These are phyloP conservation scores for Pristionchus japonicus DNA, from an alignment of 2,888 invertebrate species.

Conservation along the genomic window DNA sequence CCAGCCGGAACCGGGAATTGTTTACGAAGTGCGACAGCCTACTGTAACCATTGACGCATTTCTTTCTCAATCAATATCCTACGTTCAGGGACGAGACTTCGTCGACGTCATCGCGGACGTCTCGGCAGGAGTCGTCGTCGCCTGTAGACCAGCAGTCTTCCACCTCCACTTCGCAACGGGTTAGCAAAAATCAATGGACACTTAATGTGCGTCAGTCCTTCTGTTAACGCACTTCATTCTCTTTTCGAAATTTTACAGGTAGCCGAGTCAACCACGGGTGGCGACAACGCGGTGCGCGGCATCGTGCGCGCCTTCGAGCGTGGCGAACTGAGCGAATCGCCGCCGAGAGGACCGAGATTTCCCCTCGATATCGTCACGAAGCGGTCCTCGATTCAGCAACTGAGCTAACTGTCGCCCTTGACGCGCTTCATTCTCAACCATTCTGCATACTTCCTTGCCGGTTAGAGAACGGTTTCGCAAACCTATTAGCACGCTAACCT, in stretches of 20 bases:
- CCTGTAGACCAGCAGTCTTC: background rate
- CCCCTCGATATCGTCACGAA: constrained; percentile 55
- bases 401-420: constrained; percentile 49
- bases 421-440: background rate
- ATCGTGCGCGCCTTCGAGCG: constrained; percentile 45
- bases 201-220: too few relatives aligned
- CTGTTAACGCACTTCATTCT: too few relatives aligned
- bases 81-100: constrained; percentile 34
- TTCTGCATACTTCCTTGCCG: too few relatives aligned
- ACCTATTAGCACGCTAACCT: too few relatives aligned
- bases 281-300: constrained; percentile 28
- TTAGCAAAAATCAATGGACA: too few relatives aligned
- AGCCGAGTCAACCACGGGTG: too few relatives aligned
- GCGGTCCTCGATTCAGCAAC: constrained; percentile 53
- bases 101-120: background rate
- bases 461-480: too few relatives aligned
- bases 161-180: background rate
- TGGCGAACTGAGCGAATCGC: constrained; percentile 29
- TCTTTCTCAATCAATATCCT: too few relatives aligned
- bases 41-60: background rate
- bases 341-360: constrained; percentile 49
- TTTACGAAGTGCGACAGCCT: background rate
- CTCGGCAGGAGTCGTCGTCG: constrained; percentile 11
- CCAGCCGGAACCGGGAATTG: constrained; percentile 76
- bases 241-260: too few relatives aligned